Conservation (phyloP, 2,888 invertebrate genomes). For the Mimachlamys varia region DNA sequence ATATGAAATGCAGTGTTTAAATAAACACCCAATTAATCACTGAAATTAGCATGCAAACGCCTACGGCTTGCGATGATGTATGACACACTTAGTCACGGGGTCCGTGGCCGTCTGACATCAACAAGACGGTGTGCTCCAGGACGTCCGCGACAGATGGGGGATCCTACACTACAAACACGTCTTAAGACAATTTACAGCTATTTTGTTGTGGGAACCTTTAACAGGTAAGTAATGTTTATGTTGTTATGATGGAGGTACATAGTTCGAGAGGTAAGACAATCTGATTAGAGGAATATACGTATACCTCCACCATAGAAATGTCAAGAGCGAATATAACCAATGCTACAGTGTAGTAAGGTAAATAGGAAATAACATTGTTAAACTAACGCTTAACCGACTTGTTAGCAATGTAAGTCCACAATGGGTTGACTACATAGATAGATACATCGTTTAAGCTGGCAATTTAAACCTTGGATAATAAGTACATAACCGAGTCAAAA, state of each 20-base stretch:
- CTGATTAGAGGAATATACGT: too few species aligned
- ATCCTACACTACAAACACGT: background rate
- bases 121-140: background rate
- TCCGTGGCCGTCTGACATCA: background rate
- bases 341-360: background rate
- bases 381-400: too few species aligned
- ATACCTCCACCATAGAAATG: too few species aligned
- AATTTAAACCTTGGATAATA: too few species aligned
- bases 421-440: too few species aligned
- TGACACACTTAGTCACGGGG: background rate
- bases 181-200: background rate
- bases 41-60: conserved; percentile 5
- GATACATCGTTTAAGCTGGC: too few species aligned
- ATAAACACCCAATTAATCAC: background rate
- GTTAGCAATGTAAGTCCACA: too few species aligned
- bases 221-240: background rate
- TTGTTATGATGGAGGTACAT: background rate
- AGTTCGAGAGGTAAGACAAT: too few species aligned
- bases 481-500: too few species aligned
- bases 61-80: background rate
- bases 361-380: background rate
- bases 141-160: background rate
- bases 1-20: background rate
- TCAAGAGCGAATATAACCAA: background rate
- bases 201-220: background rate